Percentiles rank a stretch among this genome's conserved stretches.
Conservation (phyloP, 1,140 invertebrate species). For the Zaprionus camerounensis region DNA sequence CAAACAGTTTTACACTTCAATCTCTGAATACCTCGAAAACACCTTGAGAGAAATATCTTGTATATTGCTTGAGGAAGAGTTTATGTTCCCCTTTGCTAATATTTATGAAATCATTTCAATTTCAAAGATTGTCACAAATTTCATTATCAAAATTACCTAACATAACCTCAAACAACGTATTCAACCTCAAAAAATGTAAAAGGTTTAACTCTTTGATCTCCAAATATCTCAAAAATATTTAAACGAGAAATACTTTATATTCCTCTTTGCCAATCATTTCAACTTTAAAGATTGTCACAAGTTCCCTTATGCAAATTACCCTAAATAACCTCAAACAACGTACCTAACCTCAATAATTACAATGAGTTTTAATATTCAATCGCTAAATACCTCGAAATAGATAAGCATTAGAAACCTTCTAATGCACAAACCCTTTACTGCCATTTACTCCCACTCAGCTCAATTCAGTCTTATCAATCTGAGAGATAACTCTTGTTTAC, state of each 20-base stretch:
- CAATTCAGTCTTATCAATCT: not conserved
- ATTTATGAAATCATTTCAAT: not conserved
- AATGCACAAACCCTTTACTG: not conserved
- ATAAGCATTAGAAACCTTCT: no score
- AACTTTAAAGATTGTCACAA: not conserved
- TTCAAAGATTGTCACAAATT: not conserved
- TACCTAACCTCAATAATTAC: not conserved
- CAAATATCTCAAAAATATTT: no score
- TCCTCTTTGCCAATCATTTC: not conserved
- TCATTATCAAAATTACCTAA: not conserved
- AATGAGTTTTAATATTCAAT: not conserved
- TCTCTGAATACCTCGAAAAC: no score
- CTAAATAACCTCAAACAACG: not conserved
- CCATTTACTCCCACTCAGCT: not conserved
- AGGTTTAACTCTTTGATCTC: no score
- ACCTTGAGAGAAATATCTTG: no score
- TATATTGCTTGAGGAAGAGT: not conserved
- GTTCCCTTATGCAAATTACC: accelerated
- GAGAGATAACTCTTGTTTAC: not conserved
- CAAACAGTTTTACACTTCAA: no score
- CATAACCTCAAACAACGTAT: not conserved
- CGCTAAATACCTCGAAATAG: no score
- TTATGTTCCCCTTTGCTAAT: not conserved
- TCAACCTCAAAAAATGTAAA: no score
- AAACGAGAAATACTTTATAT: not conserved